These are phyloP conservation scores for Datnioides undecimradiatus DNA, from an alignment of 2,113 vertebrate species.

Conservation along the genomic window DNA sequence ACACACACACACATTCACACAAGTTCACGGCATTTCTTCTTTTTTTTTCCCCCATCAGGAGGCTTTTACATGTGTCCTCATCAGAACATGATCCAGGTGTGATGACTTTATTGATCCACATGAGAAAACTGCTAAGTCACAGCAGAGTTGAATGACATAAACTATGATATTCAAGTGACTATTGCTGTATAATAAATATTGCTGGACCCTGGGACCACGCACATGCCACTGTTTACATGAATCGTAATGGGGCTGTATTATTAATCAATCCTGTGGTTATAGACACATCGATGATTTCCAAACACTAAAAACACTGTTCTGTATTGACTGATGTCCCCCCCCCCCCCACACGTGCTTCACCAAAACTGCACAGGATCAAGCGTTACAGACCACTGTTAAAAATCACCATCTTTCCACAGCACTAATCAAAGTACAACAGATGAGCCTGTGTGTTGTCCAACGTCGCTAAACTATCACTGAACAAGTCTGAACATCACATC, in stretches of 20 bases:
- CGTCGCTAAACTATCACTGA: conserved; percentile 69
- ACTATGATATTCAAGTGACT: conserved; percentile 69
- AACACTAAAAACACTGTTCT: conserved; percentile 57
- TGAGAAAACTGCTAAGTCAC: conserved; percentile 61
- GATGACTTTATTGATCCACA: conserved; percentile 59
- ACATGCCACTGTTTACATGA: conserved; percentile 60
- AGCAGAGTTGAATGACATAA: conserved; percentile 60
- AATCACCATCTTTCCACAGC: conserved; percentile 71
- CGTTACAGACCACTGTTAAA: conserved; percentile 70
- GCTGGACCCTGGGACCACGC: conserved; percentile 75
- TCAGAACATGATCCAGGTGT: conserved; percentile 64
- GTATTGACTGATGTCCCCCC: conserved; percentile 24
- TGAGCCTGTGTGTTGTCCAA: conserved; percentile 67
- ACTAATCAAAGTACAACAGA: conserved; percentile 70
- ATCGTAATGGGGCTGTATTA: conserved; percentile 48
- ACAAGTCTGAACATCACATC: conserved; percentile 77
- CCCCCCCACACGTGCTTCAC: conserved; percentile 31
- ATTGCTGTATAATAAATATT: conserved; percentile 84
- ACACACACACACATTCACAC: too few species aligned
- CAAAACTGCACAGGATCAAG: conserved; percentile 69
- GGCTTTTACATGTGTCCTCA: neutral
- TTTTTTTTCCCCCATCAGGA: neutral
- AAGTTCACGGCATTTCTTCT: neutral
- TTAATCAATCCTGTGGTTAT: conserved; percentile 50
- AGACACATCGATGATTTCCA: conserved; percentile 58